Evolutionary conservation across 2,888 invertebrate species (phyloP).

Genomic region (Lochmaea crataegi): DNA sequence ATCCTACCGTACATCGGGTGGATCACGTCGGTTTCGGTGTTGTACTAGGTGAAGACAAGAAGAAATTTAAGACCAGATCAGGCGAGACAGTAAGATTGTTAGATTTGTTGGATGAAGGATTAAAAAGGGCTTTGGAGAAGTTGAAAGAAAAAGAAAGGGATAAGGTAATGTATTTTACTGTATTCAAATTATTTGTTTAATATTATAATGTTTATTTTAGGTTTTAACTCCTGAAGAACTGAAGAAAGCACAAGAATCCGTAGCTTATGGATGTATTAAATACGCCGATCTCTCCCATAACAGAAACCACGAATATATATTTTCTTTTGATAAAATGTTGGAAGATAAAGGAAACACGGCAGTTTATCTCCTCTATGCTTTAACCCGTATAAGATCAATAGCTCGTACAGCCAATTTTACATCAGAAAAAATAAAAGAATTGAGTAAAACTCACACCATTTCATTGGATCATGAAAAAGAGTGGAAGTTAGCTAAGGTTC

Average conservation of each 20-base stretch:
- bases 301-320: slow-evolving; percentile 93
- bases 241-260: slow-evolving; percentile 84
- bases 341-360: slow-evolving; percentile 99
- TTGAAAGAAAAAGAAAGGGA: slow-evolving; percentile 89
- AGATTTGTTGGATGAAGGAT: slow-evolving; percentile 91
- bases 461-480: slow-evolving; percentile 91
- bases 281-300: slow-evolving; percentile 97
- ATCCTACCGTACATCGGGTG: slow-evolving; percentile 73
- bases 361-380: slow-evolving; percentile 94
- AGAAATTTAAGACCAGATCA: slow-evolving; percentile 98
- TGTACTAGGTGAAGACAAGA: slow-evolving; percentile 97
- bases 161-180: slow-evolving; percentile 67
- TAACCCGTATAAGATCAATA: slow-evolving; percentile 93
- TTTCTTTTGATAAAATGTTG: slow-evolving; percentile 99
- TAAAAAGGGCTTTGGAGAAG: slow-evolving; percentile 84
- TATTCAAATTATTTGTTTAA: neutral
- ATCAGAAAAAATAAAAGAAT: slow-evolving; percentile 71
- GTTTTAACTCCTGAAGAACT: slow-evolving; percentile 82
- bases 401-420: slow-evolving; percentile 81
- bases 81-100: slow-evolving; percentile 90
- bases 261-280: slow-evolving; percentile 98
- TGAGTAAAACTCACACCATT: slow-evolving; percentile 71
- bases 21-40: slow-evolving; percentile 97
- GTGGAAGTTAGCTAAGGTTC: slow-evolving; percentile 90
- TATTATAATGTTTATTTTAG: slow-evolving; percentile 26